Base-by-base conservation (phyloP, 1,140 invertebrate species). In the Campoletis sonorensis region DNA sequence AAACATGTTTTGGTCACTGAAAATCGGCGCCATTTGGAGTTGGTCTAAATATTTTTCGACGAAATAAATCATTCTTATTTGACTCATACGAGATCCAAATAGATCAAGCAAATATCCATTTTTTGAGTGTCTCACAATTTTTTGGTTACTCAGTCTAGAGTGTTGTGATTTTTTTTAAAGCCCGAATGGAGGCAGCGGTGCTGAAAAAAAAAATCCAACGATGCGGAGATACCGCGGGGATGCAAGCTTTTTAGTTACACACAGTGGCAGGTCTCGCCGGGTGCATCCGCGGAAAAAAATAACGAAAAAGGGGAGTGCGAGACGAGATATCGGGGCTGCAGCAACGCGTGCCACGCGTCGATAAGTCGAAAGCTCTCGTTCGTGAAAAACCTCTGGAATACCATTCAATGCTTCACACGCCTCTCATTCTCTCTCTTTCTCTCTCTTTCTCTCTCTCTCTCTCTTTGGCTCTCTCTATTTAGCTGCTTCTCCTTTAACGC, bases 291-390 rank as follows among this genome's bases (percentile, higher is more conserved):
- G 23, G 49, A 75, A 75, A 75, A 75, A 75, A 26, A 23, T 13
- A 23, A 26, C n/a, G 21, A 23, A 26, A 64, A 64, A 64, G 23
- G 61, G 61, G 61, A 26, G 23, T 64, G 61, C 11, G 33, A 72
- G 16, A 26, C 67, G 40, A 54, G 54, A 61, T 79, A 76, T 83
- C 81, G 79, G 30, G 71, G 45, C n/a, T 68, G 33, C 58, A 68
- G 73, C 78, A 79, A 64, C 81, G 77, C 68, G 51, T 78, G 80
- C 64, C 51, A 79, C 49, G 75, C 76, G 86, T 87, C 85, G 88
- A 89, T 89, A 88, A 89, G 86, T 88, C 83, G 85, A 86, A 88
- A 85, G 79, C 84, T 79, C 33, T 10, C 68, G 64, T 72, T 45
- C 26, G 33, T 64, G 49, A 73, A 73, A 80, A 72, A 80, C 64